Percentiles rank a stretch among this genome's conserved stretches.
These are phyloP conservation scores for Clanis bilineata DNA, from an alignment of 2,888 invertebrate species.

Conservation along the genomic window DNA sequence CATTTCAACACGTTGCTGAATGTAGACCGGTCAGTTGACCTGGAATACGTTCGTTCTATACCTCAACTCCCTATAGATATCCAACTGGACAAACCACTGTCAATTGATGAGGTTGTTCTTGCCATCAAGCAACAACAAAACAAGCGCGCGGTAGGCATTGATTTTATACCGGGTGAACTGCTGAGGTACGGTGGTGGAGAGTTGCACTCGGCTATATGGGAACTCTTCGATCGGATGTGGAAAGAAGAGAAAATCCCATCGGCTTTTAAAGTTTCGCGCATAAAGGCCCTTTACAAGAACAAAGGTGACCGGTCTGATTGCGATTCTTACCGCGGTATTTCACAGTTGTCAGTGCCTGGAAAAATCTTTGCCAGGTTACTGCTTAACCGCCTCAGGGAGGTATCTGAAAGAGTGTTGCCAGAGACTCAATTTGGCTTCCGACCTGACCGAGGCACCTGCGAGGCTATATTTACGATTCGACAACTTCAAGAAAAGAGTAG, in stretches of 20 bases:
- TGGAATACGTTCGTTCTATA: not conserved
- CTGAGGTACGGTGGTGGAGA: no score
- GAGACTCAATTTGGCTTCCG: conserved; percentile 25
- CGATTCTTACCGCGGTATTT: no score
- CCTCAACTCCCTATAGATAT: not conserved
- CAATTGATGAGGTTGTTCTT: conserved; percentile 19
- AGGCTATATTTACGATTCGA: conserved; percentile 8
- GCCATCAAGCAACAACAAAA: no score
- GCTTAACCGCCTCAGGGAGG: conserved; percentile 13
- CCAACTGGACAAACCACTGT: conserved; percentile 19
- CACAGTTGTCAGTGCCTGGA: no score
- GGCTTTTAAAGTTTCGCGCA: no score
- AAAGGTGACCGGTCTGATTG: no score
- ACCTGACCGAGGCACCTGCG: not conserved
- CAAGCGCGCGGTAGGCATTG: no score
- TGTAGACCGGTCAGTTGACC: not conserved
- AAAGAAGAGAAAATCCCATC: no score
- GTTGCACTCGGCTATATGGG: no score
- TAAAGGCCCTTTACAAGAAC: no score
- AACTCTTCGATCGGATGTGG: no score
- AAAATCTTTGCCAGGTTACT: conserved; percentile 20
- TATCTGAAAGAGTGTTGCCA: conserved; percentile 22
- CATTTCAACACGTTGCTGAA: not conserved
- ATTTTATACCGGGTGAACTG: no score
- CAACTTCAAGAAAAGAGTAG: conserved; percentile 20